Percentiles rank a stretch among this genome's conserved stretches.
These are phyloP conservation scores for Serrognathus titanus DNA, from an alignment of 2,888 invertebrate genomes.

Conservation along the genomic window DNA sequence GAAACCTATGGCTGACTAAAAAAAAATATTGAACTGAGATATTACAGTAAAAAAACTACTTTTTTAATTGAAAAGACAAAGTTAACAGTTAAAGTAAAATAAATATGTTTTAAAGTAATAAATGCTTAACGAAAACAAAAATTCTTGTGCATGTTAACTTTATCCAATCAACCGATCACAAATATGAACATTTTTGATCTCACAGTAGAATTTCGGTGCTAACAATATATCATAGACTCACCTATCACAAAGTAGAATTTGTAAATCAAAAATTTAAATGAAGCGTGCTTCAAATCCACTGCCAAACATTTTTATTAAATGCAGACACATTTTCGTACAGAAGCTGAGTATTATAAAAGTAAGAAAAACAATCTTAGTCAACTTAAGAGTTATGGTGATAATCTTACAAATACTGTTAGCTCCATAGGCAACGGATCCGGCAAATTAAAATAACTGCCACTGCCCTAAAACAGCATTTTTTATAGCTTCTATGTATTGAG, in stretches of 20 bases:
- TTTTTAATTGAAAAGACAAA: conserved; percentile 11
- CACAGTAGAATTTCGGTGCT: conserved; percentile 4
- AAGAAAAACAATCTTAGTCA: not conserved
- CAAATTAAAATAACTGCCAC: conserved; percentile 56
- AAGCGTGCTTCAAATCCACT: too few relatives aligned
- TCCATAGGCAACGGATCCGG: not conserved
- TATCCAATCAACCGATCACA: conserved; percentile 16
- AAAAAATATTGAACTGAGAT: not conserved
- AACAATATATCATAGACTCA: conserved; percentile 6
- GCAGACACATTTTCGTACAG: not conserved
- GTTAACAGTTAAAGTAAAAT: not conserved
- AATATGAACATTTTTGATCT: conserved; percentile 11
- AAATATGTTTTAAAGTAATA: not conserved
- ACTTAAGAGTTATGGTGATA: not conserved
- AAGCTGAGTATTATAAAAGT: not conserved
- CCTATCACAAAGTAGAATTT: not conserved
- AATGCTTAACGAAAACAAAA: not conserved
- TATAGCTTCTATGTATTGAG: conserved; percentile 85
- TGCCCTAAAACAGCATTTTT: conserved; percentile 87
- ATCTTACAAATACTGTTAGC: conserved; percentile 17
- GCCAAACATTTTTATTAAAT: too few relatives aligned
- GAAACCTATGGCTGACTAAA: not conserved
- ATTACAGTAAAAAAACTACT: conserved; percentile 6
- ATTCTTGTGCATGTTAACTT: conserved; percentile 2
- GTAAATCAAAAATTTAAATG: not conserved